Evolutionary conservation across 2,113 vertebrate species (phyloP), one percentile per base, ranked within the genome.

Genomic region (Sorex fumeus): DNA sequence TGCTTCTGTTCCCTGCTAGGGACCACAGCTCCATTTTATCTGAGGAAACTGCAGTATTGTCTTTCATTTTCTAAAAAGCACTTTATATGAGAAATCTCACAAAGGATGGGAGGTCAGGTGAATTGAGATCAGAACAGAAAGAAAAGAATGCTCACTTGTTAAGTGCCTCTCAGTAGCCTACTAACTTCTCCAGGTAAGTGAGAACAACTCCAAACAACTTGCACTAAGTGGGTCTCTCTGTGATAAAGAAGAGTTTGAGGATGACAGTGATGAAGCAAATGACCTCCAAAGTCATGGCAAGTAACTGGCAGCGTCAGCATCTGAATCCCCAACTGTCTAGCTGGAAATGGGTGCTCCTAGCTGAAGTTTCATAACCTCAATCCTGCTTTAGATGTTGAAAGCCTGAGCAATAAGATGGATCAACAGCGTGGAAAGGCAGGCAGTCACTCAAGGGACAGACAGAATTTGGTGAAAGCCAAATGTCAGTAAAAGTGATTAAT

Each of bases 401-500:
- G 25, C 32, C 79, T 88, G 67, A 43, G 79, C 21, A 81, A 43
- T 5, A 75, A 71, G n/a, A 92, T 4, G 21, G 27, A 40, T 7
- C 32, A 36, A 18, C 28, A 30, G 27, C 18, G 5, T 4, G 28
- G 83, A 90, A 43, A 94, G 30, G 47, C 62, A 77, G 0, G 21
- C 1, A 13, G 19, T 9, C 64, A 81, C 27, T 36, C 12, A 23
- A 84, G 19, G 76, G 16, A 53, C 15, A 85, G 0, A 57, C 8
- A 50, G 81, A 60, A 85, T 50, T 3, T 36, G 40, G 66, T 23
- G 82, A 84, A 13, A 74, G n/a, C 45, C 40, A 71, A 75, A 57
- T 50, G 53, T 75, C 40, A 80, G 32, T 69, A 84, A 83, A 71
- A 91, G 78, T 3, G 47, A 70, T 67, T 30, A 36, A 88, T n/a